Conservation (phyloP, 2,113 vertebrate genomes). For the Anguilla rostrata region DNA sequence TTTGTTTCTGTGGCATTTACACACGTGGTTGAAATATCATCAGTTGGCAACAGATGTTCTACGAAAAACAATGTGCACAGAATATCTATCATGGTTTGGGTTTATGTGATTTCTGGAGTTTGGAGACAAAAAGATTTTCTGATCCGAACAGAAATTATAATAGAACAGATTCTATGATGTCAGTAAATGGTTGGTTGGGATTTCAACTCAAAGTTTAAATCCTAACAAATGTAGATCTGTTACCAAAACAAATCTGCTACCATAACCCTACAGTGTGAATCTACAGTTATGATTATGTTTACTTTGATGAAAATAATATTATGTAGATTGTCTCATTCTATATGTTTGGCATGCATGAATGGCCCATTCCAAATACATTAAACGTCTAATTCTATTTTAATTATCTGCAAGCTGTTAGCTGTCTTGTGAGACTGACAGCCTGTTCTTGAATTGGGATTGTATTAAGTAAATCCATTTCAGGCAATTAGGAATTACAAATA, state of each 20-base stretch:
- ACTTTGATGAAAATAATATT: neutral
- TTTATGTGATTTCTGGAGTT: neutral
- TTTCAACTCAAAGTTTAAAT: neutral
- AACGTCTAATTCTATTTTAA: neutral
- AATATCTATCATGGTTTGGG: neutral
- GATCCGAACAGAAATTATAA: neutral
- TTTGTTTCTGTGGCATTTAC: neutral
- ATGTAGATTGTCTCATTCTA: neutral
- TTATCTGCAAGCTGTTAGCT: neutral
- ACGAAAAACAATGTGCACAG: neutral
- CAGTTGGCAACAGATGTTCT: neutral
- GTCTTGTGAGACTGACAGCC: neutral
- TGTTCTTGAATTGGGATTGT: neutral
- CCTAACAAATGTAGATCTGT: neutral
- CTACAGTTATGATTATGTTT: neutral
- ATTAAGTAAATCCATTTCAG: neutral
- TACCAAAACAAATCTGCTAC: neutral
- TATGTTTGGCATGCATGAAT: neutral
- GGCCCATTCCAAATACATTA: slow-evolving; percentile 1
- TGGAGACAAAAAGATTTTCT: neutral
- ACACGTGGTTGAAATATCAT: neutral
- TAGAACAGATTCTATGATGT: neutral
- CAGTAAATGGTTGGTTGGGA: neutral
- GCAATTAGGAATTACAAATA: neutral
- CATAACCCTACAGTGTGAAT: neutral